Evolutionary conservation across 37 sponge, comb jelly and placozoan genomes (phyloP).

Genomic region (Agelas oroides): DNA sequence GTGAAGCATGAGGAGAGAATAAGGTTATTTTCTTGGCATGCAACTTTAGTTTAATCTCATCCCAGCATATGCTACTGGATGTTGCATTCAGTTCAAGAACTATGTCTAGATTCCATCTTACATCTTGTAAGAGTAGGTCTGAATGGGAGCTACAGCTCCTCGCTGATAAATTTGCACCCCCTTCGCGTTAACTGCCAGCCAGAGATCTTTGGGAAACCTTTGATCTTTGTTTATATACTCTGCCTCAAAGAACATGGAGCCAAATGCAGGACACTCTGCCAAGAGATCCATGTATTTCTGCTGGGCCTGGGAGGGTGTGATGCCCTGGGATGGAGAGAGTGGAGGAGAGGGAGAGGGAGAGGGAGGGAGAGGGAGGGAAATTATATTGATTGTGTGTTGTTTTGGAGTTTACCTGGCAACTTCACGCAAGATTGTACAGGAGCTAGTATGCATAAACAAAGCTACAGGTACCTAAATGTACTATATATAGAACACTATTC

Average conservation of each 20-base stretch:
- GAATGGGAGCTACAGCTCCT: constrained; percentile 65
- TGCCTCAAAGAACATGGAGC: constrained; percentile 82
- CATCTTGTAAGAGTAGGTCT: constrained; percentile 66
- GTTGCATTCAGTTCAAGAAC: no score
- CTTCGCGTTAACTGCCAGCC: constrained; percentile 71
- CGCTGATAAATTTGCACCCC: constrained; percentile 75
- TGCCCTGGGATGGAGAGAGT: constrained; percentile 51
- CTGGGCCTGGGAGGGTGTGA: constrained; percentile 68
- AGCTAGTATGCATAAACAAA: no score
- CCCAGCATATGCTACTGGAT: no score
- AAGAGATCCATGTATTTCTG: constrained; percentile 88
- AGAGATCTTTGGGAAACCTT: constrained; percentile 79
- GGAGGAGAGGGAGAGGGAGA: no score
- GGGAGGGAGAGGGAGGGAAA: background rate
- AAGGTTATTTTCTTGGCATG: no score
- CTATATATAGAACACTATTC: no score
- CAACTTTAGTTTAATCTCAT: no score
- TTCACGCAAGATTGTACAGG: background rate
- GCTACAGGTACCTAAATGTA: no score
- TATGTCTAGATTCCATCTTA: constrained; percentile 31
- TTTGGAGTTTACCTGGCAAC: background rate
- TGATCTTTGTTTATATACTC: constrained; percentile 76
- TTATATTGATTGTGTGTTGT: background rate
- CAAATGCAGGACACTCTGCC: constrained; percentile 72
- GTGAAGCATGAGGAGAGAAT: no score